These are phyloP conservation scores for Lasioglossum marginatum DNA, from an alignment of 2,888 invertebrate species.

Conservation along the genomic window DNA sequence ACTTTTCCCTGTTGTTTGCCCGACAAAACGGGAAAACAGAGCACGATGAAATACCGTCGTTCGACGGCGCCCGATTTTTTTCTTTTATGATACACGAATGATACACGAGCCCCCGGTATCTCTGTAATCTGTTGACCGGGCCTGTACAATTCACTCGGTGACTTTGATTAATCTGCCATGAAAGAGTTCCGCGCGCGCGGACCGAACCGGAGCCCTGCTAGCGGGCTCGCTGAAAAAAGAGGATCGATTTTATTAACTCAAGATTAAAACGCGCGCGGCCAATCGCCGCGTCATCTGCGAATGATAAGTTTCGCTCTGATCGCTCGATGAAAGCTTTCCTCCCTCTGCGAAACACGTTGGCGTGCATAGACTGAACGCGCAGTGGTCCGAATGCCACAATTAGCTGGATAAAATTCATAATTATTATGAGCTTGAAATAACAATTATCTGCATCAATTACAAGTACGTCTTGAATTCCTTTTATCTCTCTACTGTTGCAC, in stretches of 20 bases:
- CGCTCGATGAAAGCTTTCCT: not conserved
- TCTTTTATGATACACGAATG: constrained; percentile 31
- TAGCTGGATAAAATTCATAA: too few species aligned
- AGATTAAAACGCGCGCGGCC: constrained; percentile 5
- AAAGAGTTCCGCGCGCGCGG: not conserved
- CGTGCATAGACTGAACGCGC: too few species aligned
- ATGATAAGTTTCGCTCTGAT: not conserved
- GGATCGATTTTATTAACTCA: constrained; percentile 10
- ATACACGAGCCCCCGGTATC: constrained; percentile 30
- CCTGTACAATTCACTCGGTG: constrained; percentile 40
- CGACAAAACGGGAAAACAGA: not conserved
- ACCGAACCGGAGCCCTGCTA: not conserved
- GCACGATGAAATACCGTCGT: constrained; percentile 18
- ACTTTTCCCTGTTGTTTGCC: constrained; percentile 32
- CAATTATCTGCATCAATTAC: not conserved
- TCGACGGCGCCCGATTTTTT: constrained; percentile 19
- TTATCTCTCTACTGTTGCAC: too few species aligned
- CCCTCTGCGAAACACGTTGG: not conserved
- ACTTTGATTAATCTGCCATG: constrained; percentile 47
- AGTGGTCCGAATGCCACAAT: not conserved
- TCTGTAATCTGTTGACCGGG: constrained; percentile 50
- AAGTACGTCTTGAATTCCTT: not conserved
- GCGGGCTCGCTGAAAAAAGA: not conserved
- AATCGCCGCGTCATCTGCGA: not conserved
- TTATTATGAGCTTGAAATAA: too few species aligned